Conservation (phyloP, 2,888 invertebrate genomes). For the Torymus aiolomorphi region DNA sequence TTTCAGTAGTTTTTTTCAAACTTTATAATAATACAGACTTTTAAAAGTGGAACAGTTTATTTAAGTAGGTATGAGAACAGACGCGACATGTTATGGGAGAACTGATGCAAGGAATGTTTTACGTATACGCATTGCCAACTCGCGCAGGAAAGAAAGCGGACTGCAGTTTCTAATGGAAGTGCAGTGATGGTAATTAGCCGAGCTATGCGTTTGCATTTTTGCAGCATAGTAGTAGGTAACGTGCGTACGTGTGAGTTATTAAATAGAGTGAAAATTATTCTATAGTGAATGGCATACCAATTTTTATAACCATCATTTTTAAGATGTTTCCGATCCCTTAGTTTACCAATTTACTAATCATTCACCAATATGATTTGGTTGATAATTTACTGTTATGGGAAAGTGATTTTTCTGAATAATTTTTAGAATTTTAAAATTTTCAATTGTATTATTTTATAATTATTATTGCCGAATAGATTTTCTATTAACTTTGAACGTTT, state of each 20-base stretch:
- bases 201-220: constrained; percentile 20
- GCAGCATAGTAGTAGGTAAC: neutral
- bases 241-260: neutral
- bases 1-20: too few species aligned
- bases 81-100: constrained; percentile 41
- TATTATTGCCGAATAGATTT: too few species aligned
- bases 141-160: constrained; percentile 22
- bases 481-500: too few species aligned
- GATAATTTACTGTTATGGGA: too few species aligned
- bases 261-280: constrained; percentile 32
- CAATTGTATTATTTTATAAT: too few species aligned
- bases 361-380: too few species aligned
- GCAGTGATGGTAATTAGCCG: constrained; percentile 38
- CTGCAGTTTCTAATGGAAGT: constrained; percentile 36
- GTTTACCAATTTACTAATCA: too few species aligned
- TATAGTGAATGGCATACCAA: too few species aligned
- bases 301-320: too few species aligned
- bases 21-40: neutral
- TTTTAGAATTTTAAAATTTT: too few species aligned
- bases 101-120: constrained; percentile 34
- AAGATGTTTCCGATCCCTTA: too few species aligned
- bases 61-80: constrained; percentile 35
- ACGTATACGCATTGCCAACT: neutral
- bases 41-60: constrained; percentile 25
- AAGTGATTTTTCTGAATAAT: too few species aligned